Conservation (phyloP, 2,113 vertebrate genomes). For the Vidua macroura region DNA sequence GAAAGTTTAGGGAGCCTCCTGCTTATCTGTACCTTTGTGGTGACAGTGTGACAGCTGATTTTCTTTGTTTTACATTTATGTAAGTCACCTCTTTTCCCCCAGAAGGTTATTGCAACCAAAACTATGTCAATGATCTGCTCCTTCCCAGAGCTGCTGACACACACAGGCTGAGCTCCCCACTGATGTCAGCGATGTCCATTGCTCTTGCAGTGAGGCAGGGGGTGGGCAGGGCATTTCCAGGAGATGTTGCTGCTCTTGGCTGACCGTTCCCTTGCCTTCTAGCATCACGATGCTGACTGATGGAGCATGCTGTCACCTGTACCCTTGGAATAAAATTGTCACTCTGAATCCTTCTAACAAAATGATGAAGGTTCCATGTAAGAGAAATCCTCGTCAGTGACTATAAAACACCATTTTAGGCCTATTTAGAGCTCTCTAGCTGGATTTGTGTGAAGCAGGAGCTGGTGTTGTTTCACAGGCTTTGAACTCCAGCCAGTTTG, state of each 20-base stretch:
- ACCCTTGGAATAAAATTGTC: neutral
- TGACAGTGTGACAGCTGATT: neutral
- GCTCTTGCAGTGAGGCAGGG: neutral
- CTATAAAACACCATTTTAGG: neutral
- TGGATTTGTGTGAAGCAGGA: neutral
- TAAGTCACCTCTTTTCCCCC: neutral
- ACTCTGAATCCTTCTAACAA: neutral
- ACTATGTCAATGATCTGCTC: accelerated
- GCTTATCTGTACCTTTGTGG: neutral
- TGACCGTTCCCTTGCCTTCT: neutral
- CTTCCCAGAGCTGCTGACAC: neutral
- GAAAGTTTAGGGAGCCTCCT: neutral
- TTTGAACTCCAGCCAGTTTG: neutral
- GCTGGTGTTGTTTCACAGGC: accelerated
- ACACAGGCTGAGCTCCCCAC: neutral
- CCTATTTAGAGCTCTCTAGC: neutral
- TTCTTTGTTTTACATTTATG: neutral
- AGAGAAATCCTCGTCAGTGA: neutral
- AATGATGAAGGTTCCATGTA: neutral
- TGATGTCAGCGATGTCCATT: neutral
- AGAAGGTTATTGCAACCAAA: neutral
- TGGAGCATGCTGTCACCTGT: neutral
- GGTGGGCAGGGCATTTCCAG: neutral
- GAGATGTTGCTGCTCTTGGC: neutral
- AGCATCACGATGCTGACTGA: neutral